Conservation (phyloP, 2,888 invertebrate species). For the Rhimphoctona megacephalus region DNA sequence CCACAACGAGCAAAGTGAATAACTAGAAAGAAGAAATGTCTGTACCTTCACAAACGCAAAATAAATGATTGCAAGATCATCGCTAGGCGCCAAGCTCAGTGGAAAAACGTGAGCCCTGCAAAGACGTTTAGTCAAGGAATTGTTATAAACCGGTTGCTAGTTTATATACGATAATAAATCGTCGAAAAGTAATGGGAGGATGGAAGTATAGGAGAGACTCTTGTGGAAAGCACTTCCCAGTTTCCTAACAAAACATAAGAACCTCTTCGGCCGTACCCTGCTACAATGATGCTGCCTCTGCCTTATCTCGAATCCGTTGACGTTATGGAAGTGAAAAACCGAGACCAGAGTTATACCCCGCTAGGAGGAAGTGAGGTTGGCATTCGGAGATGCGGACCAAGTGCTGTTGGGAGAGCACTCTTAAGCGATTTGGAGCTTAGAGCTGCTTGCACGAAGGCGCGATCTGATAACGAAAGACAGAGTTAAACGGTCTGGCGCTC, state of each 20-base stretch:
- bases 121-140: conserved; percentile 15
- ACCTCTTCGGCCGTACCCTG: conserved; percentile 30
- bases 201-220: conserved; percentile 39
- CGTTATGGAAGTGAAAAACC: conserved; percentile 67
- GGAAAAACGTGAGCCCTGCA: conserved; percentile 8
- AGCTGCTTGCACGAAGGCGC: conserved; percentile 67
- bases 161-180: conserved; percentile 33
- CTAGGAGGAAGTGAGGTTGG: conserved; percentile 34
- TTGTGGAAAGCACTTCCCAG: conserved; percentile 60
- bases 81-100: background rate
- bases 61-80: background rate
- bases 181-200: conserved; percentile 23
- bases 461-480: conserved; percentile 75
- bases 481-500: conserved; percentile 73
- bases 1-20: background rate
- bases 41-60: background rate
- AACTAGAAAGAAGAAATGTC: background rate
- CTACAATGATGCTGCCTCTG: conserved; percentile 46
- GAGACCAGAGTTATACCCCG: conserved; percentile 47
- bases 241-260: conserved; percentile 48
- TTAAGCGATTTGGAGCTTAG: conserved; percentile 74
- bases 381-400: conserved; percentile 46
- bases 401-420: conserved; percentile 53
- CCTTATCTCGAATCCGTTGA: conserved; percentile 67
- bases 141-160: conserved; percentile 17